phyloP scores from a whole-genome alignment of 23 tunicate genomes.

The Aplidium turbinatum region DNA sequence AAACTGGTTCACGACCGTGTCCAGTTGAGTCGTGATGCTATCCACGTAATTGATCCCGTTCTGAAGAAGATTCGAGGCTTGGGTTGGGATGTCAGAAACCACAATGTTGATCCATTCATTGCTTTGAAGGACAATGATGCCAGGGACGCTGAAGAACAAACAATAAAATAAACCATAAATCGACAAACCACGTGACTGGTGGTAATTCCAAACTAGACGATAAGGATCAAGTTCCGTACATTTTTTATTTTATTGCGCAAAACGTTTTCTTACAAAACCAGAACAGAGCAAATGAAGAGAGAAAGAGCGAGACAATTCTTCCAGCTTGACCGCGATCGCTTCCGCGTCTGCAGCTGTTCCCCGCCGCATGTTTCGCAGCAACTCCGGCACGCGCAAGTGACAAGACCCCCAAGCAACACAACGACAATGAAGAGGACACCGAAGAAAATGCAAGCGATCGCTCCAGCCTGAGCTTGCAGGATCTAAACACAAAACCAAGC shows the following conservation, averaged over 20 bases:
- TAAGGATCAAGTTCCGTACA: neutral
- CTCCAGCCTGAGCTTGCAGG: constrained; percentile 36
- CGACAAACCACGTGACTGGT: neutral
- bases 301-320: neutral
- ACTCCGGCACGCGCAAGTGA: constrained; percentile 59
- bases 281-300: neutral
- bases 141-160: constrained; percentile 36
- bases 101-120: constrained; percentile 52
- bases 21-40: constrained; percentile 20
- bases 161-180: neutral
- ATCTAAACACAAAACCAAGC: constrained; percentile 4
- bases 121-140: constrained; percentile 44
- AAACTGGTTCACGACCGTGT: constrained; percentile 10
- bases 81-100: constrained; percentile 13
- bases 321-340: constrained; percentile 37
- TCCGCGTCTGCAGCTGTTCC: constrained; percentile 24
- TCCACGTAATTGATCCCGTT: constrained; percentile 24
- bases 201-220: neutral
- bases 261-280: constrained; percentile 27
- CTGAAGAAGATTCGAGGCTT: constrained; percentile 1
- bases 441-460: constrained; percentile 52
- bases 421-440: constrained; percentile 57
- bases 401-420: constrained; percentile 38
- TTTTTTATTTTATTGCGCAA: too few species aligned
- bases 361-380: constrained; percentile 77